phyloP scores from a whole-genome alignment of 2,113 vertebrate species.

The Ictidomys tridecemlineatus region DNA sequence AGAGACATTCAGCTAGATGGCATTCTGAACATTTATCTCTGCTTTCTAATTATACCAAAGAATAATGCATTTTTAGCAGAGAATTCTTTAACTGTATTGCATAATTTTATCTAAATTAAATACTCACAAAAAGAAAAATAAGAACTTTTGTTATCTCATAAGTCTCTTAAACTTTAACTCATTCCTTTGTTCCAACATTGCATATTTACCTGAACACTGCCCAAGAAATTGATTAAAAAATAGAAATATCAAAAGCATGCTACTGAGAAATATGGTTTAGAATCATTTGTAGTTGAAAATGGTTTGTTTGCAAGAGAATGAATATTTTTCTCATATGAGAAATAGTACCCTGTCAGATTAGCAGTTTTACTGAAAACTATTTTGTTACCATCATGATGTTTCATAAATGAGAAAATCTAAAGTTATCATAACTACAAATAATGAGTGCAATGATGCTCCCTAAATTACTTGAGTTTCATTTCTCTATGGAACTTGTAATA shows the following conservation, averaged over 20 bases:
- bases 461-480: slow-evolving; percentile 69
- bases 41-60: slow-evolving; percentile 53
- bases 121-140: neutral
- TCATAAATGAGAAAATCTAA: slow-evolving; percentile 62
- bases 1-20: neutral
- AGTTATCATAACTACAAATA: slow-evolving; percentile 73
- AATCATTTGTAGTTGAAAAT: slow-evolving; percentile 71
- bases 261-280: slow-evolving; percentile 49
- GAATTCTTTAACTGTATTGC: neutral
- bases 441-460: slow-evolving; percentile 73
- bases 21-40: slow-evolving; percentile 12
- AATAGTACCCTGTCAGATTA: slow-evolving; percentile 72
- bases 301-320: slow-evolving; percentile 80
- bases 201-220: neutral
- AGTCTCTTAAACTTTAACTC: neutral
- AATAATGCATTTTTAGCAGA: slow-evolving; percentile 28
- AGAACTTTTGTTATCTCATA: neutral
- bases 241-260: neutral
- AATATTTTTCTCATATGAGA: slow-evolving; percentile 64
- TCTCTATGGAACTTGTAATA: slow-evolving; percentile 80
- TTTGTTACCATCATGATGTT: slow-evolving; percentile 75
- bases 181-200: neutral
- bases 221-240: neutral
- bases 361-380: slow-evolving; percentile 70
- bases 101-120: slow-evolving; percentile 64